Evolutionary conservation across 2,797 vertebrate genomes (phyloP).

Genomic region (Eospalax fontanierii): DNA sequence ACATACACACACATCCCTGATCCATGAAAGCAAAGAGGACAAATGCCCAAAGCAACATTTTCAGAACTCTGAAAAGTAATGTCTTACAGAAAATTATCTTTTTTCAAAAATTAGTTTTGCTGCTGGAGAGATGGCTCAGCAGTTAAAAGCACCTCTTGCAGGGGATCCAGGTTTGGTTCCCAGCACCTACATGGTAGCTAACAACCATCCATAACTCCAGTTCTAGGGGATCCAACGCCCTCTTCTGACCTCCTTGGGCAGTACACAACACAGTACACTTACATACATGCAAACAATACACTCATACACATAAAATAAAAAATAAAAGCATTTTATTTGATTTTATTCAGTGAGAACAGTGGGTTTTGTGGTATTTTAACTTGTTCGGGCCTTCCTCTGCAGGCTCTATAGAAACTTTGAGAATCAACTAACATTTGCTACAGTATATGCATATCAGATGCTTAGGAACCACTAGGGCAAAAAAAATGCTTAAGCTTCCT

Average conservation of each 20-base stretch:
- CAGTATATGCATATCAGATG: neutral
- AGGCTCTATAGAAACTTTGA: neutral
- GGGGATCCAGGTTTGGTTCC: too few species aligned
- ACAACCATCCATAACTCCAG: too few species aligned
- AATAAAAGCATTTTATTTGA: neutral
- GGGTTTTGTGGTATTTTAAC: neutral
- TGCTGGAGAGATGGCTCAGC: too few species aligned
- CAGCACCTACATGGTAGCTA: too few species aligned
- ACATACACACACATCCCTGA: too few species aligned
- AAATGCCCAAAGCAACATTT: slow-evolving; percentile 36
- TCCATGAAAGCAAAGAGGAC: neutral
- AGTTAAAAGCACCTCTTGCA: too few species aligned
- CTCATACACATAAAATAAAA: too few species aligned
- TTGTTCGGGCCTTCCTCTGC: neutral
- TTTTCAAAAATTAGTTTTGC: neutral
- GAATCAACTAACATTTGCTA: neutral
- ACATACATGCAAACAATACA: too few species aligned
- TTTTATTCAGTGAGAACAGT: neutral
- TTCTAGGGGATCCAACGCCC: too few species aligned
- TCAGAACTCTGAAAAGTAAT: slow-evolving; percentile 41
- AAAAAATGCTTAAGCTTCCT: neutral
- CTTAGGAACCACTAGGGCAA: neutral
- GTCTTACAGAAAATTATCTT: neutral
- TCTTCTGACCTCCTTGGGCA: too few species aligned
- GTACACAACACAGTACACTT: too few species aligned